Conservation (phyloP, 1,140 invertebrate genomes). For the Oppia nitens region DNA sequence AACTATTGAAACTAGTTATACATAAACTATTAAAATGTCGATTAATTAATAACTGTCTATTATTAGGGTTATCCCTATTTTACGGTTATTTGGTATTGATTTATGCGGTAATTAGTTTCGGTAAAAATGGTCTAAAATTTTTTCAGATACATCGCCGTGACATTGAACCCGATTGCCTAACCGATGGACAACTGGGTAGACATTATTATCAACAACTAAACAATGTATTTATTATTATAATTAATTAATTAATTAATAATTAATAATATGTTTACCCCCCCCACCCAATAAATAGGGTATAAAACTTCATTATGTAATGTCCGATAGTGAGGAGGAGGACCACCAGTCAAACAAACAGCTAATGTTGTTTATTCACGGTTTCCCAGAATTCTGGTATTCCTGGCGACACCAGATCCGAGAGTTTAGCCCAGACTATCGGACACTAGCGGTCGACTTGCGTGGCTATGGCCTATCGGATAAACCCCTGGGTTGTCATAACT, state of each 20-base stretch:
- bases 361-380: slow-evolving; percentile 51
- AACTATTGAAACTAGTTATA: too few relatives aligned
- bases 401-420: slow-evolving; percentile 47
- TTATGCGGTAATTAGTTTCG: neutral
- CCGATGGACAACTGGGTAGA: neutral
- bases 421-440: slow-evolving; percentile 41
- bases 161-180: neutral
- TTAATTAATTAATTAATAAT: too few relatives aligned
- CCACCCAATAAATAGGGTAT: slow-evolving; percentile 36
- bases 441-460: slow-evolving; percentile 56
- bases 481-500: slow-evolving; percentile 43
- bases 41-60: too few relatives aligned
- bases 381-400: slow-evolving; percentile 58
- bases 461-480: slow-evolving; percentile 68
- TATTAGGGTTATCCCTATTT: neutral
- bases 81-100: neutral
- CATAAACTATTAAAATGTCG: too few relatives aligned
- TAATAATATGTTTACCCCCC: too few relatives aligned
- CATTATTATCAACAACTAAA: neutral
- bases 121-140: neutral
- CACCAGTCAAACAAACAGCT: slow-evolving; percentile 40
- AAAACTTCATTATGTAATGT: slow-evolving; percentile 52
- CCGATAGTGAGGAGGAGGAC: slow-evolving; percentile 29
- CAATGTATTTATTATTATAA: too few relatives aligned
- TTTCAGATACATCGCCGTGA: neutral